A percentile compares a stretch with the other conserved stretches of the same genome.
Evolutionary conservation across 2,888 invertebrate species (phyloP).

Genomic region (Drosophila barbarae): DNA sequence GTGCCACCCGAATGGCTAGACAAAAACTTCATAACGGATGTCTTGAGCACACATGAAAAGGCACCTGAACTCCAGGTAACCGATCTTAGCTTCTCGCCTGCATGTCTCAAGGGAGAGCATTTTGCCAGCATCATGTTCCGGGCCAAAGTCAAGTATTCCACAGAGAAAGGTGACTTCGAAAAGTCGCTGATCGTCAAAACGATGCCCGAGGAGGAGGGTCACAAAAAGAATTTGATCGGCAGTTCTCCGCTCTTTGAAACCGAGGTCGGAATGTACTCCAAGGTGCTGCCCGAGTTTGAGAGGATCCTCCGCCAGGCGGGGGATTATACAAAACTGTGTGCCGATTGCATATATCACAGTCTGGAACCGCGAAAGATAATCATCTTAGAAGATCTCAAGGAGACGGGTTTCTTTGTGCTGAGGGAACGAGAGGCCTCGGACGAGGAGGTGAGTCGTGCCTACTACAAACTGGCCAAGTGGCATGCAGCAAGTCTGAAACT

Average conservation of each 20-base stretch:
- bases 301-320: conserved; percentile 54
- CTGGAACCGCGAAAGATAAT: conserved; percentile 48
- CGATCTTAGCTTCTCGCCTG: conserved; percentile 44
- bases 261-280: conserved; percentile 70
- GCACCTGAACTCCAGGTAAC: conserved; percentile 34
- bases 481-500: conserved; percentile 78
- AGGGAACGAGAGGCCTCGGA: conserved; percentile 62
- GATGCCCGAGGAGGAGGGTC: conserved; percentile 64
- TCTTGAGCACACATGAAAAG: conserved; percentile 41
- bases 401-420: conserved; percentile 48
- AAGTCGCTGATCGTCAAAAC: conserved; percentile 67
- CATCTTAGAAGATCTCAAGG: conserved; percentile 65
- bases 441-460: conserved; percentile 73
- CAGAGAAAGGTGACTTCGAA: conserved; percentile 38
- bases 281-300: conserved; percentile 69
- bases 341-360: conserved; percentile 47
- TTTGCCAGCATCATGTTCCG: conserved; percentile 70
- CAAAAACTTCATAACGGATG: conserved; percentile 44
- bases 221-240: conserved; percentile 60
- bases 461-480: conserved; percentile 78
- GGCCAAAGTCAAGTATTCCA: conserved; percentile 36
- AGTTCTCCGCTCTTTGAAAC: conserved; percentile 60
- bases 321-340: conserved; percentile 48
- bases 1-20: conserved; percentile 60
- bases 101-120: conserved; percentile 61